Conservation (phyloP, 30 jellyfish, hydroid and myxozoan species). For the Hydra vulgaris region DNA sequence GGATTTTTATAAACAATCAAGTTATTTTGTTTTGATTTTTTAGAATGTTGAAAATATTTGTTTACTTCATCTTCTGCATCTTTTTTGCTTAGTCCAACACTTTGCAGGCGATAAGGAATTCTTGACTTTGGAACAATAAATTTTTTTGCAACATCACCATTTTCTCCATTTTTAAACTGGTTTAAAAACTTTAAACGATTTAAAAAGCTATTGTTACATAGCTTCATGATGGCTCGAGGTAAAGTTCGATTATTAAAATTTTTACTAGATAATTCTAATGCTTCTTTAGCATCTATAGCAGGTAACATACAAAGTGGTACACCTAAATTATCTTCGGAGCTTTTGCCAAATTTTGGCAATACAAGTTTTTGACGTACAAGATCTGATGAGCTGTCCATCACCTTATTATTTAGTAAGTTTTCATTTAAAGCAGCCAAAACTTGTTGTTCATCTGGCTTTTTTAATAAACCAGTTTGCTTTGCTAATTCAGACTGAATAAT, state of each 20-base stretch:
- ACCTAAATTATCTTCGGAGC: neutral
- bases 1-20: neutral
- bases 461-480: neutral
- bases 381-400: neutral
- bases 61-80: conserved; percentile 14
- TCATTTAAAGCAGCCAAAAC: neutral
- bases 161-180: neutral
- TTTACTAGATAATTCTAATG: conserved; percentile 1
- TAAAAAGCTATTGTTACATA: neutral
- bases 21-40: neutral
- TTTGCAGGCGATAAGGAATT: neutral
- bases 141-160: neutral
- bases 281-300: neutral
- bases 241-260: neutral
- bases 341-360: neutral
- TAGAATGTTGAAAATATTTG: neutral
- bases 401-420: too few species aligned
- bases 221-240: neutral
- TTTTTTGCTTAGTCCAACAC: neutral
- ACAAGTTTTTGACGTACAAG: neutral
- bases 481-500: neutral
- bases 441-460: neutral
- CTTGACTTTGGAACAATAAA: neutral
- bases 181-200: neutral
- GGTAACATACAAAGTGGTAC: conserved; percentile 2